phyloP scores from a whole-genome alignment of 2,797 vertebrate species.

The Synaphobranchus kaupii region DNA sequence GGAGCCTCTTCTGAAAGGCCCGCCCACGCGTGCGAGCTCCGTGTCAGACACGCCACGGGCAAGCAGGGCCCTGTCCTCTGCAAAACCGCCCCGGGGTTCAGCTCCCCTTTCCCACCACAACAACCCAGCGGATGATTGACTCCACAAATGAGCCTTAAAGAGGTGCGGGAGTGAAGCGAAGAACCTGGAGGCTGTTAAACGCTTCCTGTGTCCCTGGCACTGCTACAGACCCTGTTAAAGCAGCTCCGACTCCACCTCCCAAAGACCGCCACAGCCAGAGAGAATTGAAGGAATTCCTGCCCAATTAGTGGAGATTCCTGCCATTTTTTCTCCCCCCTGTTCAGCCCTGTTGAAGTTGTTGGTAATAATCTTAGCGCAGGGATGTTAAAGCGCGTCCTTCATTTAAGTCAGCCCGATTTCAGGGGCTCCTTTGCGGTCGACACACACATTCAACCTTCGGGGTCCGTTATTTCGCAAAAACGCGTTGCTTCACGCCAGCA shows the following conservation, averaged over 20 bases:
- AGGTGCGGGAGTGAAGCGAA: background rate
- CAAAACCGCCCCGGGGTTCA: background rate
- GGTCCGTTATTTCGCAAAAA: background rate
- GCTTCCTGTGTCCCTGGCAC: background rate
- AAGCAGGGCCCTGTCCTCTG: background rate
- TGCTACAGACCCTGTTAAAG: background rate
- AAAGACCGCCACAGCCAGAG: background rate
- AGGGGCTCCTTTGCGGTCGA: background rate
- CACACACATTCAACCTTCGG: background rate
- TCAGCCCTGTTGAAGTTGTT: background rate
- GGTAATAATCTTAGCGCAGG: background rate
- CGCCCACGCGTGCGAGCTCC: background rate
- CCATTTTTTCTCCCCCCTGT: background rate
- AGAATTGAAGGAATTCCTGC: constrained; percentile 20
- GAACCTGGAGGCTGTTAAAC: background rate
- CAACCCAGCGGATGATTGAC: background rate
- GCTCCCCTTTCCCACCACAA: background rate
- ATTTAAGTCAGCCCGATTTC: background rate
- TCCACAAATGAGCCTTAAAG: background rate
- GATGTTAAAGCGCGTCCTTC: background rate
- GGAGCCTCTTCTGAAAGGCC: background rate
- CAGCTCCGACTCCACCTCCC: background rate
- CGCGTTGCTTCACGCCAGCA: background rate
- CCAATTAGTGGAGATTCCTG: constrained; percentile 13
- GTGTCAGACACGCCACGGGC: background rate